These are phyloP conservation scores for Phylloscopus whistleri DNA, from an alignment of 2,113 vertebrate species.

Conservation along the genomic window DNA sequence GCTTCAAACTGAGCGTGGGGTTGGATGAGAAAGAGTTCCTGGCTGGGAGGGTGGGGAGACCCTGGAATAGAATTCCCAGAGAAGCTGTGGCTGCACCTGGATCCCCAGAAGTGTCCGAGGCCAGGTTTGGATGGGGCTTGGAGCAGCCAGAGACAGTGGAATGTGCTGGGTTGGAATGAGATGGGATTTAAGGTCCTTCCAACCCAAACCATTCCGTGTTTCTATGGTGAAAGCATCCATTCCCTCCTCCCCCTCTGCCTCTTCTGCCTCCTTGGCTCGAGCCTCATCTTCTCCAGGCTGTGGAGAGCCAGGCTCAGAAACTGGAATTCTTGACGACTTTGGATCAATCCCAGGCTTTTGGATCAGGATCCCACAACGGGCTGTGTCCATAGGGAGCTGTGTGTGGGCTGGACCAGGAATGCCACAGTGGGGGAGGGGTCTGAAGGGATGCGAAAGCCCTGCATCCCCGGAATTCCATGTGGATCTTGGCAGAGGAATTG, in stretches of 20 bases:
- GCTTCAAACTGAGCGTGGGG: not conserved
- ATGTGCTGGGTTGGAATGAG: not conserved
- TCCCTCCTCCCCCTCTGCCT: not conserved
- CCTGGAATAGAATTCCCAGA: accelerated
- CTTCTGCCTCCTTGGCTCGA: not conserved
- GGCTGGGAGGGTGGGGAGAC: not conserved
- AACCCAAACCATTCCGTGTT: not conserved
- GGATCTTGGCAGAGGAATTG: not conserved
- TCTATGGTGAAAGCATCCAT: accelerated
- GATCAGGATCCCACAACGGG: accelerated
- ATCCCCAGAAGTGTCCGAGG: not conserved
- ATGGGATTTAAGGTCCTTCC: not conserved
- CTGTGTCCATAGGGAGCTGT: accelerated
- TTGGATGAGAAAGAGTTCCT: not conserved
- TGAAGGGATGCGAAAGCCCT: not conserved
- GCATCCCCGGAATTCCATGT: accelerated
- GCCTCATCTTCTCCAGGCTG: not conserved
- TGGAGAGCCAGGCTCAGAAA: not conserved
- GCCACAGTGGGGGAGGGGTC: accelerated
- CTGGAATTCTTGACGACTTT: not conserved
- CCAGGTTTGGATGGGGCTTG: not conserved
- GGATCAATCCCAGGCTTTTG: accelerated
- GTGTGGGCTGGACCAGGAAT: accelerated
- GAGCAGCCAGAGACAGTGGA: accelerated
- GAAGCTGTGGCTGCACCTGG: not conserved